These are phyloP conservation scores for Drosophila auraria DNA, from an alignment of 1,140 invertebrate genomes.

Conservation along the genomic window DNA sequence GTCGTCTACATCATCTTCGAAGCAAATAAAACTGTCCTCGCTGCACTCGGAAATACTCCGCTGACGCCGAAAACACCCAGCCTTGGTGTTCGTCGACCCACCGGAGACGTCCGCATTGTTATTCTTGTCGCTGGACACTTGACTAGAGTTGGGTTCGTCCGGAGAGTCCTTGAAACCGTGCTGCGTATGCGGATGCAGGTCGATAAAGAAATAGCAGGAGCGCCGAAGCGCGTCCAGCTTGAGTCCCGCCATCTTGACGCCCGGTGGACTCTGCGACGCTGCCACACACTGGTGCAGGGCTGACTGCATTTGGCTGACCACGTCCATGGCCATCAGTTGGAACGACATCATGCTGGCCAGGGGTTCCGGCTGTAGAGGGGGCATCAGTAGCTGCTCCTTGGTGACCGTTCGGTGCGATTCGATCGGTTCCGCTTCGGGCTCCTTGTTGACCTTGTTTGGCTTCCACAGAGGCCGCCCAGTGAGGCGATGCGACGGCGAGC, in stretches of 20 bases:
- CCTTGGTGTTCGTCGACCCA: background rate
- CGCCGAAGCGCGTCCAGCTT: slow-evolving; percentile 40
- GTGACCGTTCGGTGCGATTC: slow-evolving; percentile 16
- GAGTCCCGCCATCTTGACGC: slow-evolving; percentile 41
- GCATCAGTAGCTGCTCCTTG: slow-evolving; percentile 40
- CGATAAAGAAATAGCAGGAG: slow-evolving; percentile 70
- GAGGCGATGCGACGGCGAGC: slow-evolving; percentile 44
- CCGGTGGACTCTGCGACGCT: slow-evolving; percentile 45
- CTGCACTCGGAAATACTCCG: slow-evolving; percentile 73
- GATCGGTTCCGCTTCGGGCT: slow-evolving; percentile 38
- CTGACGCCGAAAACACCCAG: slow-evolving; percentile 40
- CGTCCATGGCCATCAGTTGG: slow-evolving; percentile 60
- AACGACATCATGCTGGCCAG: slow-evolving; percentile 66
- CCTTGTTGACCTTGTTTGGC: slow-evolving; percentile 35
- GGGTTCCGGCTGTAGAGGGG: slow-evolving; percentile 55
- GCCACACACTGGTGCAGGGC: slow-evolving; percentile 57
- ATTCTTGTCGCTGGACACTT: slow-evolving; percentile 42
- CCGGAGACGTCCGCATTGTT: slow-evolving; percentile 35
- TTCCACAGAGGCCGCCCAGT: slow-evolving; percentile 40
- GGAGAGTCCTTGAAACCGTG: slow-evolving; percentile 36
- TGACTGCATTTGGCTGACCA: slow-evolving; percentile 53
- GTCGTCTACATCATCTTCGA: slow-evolving; percentile 60
- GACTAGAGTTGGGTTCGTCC: slow-evolving; percentile 50
- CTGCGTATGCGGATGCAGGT: slow-evolving; percentile 54
- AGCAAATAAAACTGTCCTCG: slow-evolving; percentile 78